Percentiles rank a stretch among this genome's conserved stretches.
Evolutionary conservation across 2,113 vertebrate genomes (phyloP).

Genomic region (Cottus gobio): DNA sequence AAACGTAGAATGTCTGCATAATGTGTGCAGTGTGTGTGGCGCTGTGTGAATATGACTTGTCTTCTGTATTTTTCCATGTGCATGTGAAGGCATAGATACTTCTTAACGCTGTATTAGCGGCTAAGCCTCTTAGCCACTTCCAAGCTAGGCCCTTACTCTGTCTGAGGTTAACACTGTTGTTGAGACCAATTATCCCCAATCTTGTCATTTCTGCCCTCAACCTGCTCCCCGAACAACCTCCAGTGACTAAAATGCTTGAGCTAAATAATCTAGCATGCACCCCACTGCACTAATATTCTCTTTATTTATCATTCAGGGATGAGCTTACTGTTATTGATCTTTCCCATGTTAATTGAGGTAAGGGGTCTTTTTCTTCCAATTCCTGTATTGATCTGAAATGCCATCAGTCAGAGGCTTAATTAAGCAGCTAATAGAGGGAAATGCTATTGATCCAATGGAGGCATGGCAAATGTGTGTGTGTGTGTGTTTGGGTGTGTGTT

Average conservation of each 20-base stretch:
- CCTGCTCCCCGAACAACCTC: constrained; percentile 8
- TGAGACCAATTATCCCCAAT: constrained; percentile 54
- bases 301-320: constrained; percentile 60
- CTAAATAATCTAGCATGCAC: constrained; percentile 42
- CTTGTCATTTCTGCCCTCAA: constrained; percentile 49
- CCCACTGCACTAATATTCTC: constrained; percentile 39
- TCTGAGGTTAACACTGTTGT: constrained; percentile 59
- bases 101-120: constrained; percentile 57
- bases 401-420: constrained; percentile 77
- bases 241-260: constrained; percentile 19
- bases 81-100: constrained; percentile 24
- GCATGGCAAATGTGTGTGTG: constrained; percentile 31
- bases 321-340: constrained; percentile 68
- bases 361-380: constrained; percentile 74
- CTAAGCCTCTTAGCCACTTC: constrained; percentile 67
- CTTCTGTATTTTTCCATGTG: constrained; percentile 10
- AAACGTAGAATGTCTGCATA: constrained; percentile 57
- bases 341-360: constrained; percentile 74
- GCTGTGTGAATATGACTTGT: constrained; percentile 21
- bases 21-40: constrained; percentile 33
- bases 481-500: constrained; percentile 13
- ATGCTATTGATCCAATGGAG: constrained; percentile 67
- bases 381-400: constrained; percentile 76
- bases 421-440: constrained; percentile 79
- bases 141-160: constrained; percentile 28